Percentiles rank a stretch among this genome's conserved stretches.
phyloP scores from a whole-genome alignment of 2,113 vertebrate genomes.

The Burhinus oedicnemus region DNA sequence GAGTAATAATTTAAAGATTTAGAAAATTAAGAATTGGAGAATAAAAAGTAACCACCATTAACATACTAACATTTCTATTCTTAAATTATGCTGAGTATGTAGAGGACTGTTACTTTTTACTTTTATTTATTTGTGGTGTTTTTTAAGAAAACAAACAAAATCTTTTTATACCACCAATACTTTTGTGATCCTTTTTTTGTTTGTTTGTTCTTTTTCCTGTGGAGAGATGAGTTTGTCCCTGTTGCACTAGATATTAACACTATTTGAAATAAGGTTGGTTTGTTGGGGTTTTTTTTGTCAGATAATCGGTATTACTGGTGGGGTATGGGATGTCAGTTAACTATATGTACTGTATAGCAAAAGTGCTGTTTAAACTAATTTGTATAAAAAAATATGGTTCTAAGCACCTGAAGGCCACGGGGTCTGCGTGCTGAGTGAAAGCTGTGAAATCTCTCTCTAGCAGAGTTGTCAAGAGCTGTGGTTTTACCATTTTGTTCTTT shows the following conservation, averaged over 20 bases:
- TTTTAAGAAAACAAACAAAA: constrained; percentile 56
- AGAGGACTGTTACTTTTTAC: constrained; percentile 79
- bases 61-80: constrained; percentile 76
- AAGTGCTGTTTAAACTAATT: constrained; percentile 74
- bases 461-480: constrained; percentile 72
- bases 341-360: constrained; percentile 68
- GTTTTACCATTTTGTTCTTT: constrained; percentile 65
- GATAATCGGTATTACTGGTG: constrained; percentile 60
- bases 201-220: constrained; percentile 75
- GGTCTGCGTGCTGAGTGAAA: constrained; percentile 67
- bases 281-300: constrained; percentile 22
- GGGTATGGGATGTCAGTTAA: constrained; percentile 56
- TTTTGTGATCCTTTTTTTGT: constrained; percentile 43
- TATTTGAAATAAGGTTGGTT: constrained; percentile 65
- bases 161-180: constrained; percentile 70
- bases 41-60: constrained; percentile 74
- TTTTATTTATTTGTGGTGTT: constrained; percentile 79
- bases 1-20: constrained; percentile 80
- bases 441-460: constrained; percentile 78
- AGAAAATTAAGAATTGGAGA: constrained; percentile 77
- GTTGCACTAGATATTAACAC: constrained; percentile 78
- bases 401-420: constrained; percentile 24
- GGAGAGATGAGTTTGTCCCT: constrained; percentile 79
- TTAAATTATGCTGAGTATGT: constrained; percentile 82
- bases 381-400: constrained; percentile 61